Evolutionary conservation across 2,797 vertebrate genomes (phyloP), one percentile per base, ranked within the genome.

Genomic region (Neopelma chrysocephalum): DNA sequence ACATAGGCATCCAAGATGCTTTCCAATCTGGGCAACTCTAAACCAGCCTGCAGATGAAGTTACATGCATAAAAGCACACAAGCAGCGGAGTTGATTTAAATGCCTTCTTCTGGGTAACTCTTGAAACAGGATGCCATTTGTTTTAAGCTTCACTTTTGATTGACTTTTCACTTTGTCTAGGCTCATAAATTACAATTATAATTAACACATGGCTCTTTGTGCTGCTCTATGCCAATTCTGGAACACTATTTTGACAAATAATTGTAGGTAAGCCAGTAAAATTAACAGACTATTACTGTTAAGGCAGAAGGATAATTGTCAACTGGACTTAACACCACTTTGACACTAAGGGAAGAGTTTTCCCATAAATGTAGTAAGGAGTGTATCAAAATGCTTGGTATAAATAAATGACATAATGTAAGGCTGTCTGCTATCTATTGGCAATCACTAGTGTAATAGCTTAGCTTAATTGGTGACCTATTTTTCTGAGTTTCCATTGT

Each of bases 101-200:
- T 86, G 72, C 21, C 42, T 31, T 90, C 50, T 81, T 91, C 61
- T 90, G 31, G 19, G 64, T 7, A 61, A 81, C 20, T 78, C 53
- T 82, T 64, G 60, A 86, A 95, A 54, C 29, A 81, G 42, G 38
- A 40, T 65, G 68, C 57, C 56, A 78, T 86, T 94, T 93, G 61
- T 86, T 76, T 91, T 64, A 90, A 71, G 40, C 65, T 94, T 86
- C 69, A 47, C 42, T 86, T 94, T 61, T 64, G 53, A 88, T 76
- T 72, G 77, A 88, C 77, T 91, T 94, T 87, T 93, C 38, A 83
- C 36, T 86, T 94, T 72, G 61, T 75, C 87, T 93, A 77, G 58
- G 69, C 29, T 95, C 50, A 78, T 62, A 90, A 91, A 72, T 65
- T 43, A 58, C 69, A 90, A 31, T 58, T 94, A 47, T 43, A 3